Percentiles rank a stretch among this genome's conserved stretches.
These are phyloP conservation scores for Osmerus mordax DNA, from an alignment of 2,113 vertebrate genomes.

Conservation along the genomic window DNA sequence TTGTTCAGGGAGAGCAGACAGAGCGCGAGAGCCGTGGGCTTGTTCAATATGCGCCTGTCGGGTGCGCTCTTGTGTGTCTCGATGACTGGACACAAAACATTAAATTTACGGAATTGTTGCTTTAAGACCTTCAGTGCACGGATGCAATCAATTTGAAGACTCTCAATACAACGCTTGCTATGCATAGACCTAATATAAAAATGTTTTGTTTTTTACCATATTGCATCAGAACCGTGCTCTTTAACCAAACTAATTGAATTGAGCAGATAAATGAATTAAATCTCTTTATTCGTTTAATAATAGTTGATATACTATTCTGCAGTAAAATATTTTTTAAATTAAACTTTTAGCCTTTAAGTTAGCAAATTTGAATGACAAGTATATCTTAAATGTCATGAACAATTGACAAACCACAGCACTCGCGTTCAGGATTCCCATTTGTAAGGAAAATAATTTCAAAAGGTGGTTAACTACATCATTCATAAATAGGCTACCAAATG, in stretches of 20 bases:
- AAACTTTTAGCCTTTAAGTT: too few species aligned
- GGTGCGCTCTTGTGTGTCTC: slow-evolving; percentile 50
- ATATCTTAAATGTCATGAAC: too few species aligned
- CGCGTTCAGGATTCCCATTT: too few species aligned
- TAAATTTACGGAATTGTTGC: slow-evolving; percentile 22
- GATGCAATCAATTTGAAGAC: neutral
- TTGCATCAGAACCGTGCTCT: neutral
- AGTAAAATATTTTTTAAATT: neutral
- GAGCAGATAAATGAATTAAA: too few species aligned
- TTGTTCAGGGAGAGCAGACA: slow-evolving; percentile 58
- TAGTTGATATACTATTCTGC: too few species aligned
- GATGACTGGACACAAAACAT: slow-evolving; percentile 50
- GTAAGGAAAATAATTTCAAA: too few species aligned
- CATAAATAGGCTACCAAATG: too few species aligned
- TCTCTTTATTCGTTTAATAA: too few species aligned
- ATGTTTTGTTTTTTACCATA: neutral
- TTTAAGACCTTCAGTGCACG: neutral
- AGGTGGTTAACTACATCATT: too few species aligned
- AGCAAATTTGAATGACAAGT: too few species aligned
- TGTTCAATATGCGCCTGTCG: slow-evolving; percentile 44
- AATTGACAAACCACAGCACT: too few species aligned
- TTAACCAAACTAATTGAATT: too few species aligned
- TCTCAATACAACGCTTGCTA: neutral
- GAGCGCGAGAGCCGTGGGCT: slow-evolving; percentile 13
- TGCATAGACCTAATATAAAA: neutral